A percentile compares a stretch with the other conserved stretches of the same genome.
These are phyloP conservation scores for Anableps anableps DNA, from an alignment of 2,797 vertebrate species.

Conservation along the genomic window DNA sequence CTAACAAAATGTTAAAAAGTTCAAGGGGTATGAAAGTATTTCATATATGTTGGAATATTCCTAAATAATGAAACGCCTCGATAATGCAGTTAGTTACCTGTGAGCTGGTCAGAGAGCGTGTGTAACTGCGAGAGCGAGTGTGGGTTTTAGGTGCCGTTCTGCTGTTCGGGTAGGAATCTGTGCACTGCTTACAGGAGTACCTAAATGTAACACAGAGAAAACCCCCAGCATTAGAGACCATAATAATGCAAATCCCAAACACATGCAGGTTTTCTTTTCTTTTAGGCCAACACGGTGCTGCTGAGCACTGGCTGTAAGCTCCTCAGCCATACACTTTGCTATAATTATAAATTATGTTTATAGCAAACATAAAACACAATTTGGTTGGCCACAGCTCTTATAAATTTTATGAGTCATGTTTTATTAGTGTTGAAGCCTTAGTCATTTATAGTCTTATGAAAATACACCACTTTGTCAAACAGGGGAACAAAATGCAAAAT, in stretches of 20 bases:
- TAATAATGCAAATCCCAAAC: neutral
- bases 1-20: neutral
- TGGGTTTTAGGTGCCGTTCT: constrained; percentile 92
- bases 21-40: neutral
- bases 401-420: constrained; percentile 30
- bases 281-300: neutral
- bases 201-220: constrained; percentile 68
- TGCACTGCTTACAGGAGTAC: constrained; percentile 89
- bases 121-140: constrained; percentile 91
- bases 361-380: constrained; percentile 6
- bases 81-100: constrained; percentile 82
- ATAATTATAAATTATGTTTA: constrained; percentile 15
- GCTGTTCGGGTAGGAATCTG: constrained; percentile 89
- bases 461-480: neutral
- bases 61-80: neutral
- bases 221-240: neutral
- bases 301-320: neutral
- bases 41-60: too few relatives aligned
- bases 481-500: neutral
- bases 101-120: constrained; percentile 94
- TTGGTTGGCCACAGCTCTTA: constrained; percentile 14
- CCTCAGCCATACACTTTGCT: constrained; percentile 13
- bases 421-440: neutral
- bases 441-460: neutral
- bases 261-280: neutral